A percentile compares a stretch with the other conserved stretches of the same genome.
phyloP scores from a whole-genome alignment of 2,888 invertebrate genomes.

The Fabriciana adippe region DNA sequence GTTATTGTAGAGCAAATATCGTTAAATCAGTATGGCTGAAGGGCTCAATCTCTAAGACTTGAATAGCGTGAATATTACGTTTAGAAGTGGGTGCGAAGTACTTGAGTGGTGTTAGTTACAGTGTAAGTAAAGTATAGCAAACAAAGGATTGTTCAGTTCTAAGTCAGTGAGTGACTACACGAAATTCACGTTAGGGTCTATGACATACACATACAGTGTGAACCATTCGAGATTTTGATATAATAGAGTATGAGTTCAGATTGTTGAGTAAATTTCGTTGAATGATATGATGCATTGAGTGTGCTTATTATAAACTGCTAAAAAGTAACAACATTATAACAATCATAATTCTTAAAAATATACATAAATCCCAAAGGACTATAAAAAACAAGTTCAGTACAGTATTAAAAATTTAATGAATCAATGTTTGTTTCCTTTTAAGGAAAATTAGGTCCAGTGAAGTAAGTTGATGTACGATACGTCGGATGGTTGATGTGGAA shows the following conservation, averaged over 20 bases:
- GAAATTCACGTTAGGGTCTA: conserved; percentile 50
- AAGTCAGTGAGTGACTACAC: conserved; percentile 64
- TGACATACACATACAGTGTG: not conserved
- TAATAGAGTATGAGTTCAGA: too few relatives aligned
- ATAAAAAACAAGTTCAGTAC: conserved; percentile 15
- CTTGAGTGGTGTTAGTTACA: conserved; percentile 66
- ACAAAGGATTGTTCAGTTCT: conserved; percentile 74
- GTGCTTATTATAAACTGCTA: too few relatives aligned
- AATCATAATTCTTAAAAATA: not conserved
- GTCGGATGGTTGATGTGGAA: conserved; percentile 55
- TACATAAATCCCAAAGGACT: not conserved
- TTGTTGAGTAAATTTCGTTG: too few relatives aligned
- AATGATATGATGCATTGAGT: too few relatives aligned
- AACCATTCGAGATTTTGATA: too few relatives aligned
- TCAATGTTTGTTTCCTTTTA: conserved; percentile 50
- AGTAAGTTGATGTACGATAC: conserved; percentile 54
- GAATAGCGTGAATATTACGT: conserved; percentile 63
- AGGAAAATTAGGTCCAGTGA: conserved; percentile 52
- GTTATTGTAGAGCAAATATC: conserved; percentile 66
- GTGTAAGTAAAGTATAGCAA: conserved; percentile 68
- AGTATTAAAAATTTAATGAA: conserved; percentile 34
- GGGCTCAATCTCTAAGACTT: conserved; percentile 54
- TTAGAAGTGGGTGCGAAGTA: conserved; percentile 69
- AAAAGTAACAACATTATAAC: too few relatives aligned
- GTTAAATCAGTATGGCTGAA: conserved; percentile 57